Evolutionary conservation across 2,888 invertebrate genomes (phyloP), one percentile per base, ranked within the genome.

Genomic region (Apodemia mormo): DNA sequence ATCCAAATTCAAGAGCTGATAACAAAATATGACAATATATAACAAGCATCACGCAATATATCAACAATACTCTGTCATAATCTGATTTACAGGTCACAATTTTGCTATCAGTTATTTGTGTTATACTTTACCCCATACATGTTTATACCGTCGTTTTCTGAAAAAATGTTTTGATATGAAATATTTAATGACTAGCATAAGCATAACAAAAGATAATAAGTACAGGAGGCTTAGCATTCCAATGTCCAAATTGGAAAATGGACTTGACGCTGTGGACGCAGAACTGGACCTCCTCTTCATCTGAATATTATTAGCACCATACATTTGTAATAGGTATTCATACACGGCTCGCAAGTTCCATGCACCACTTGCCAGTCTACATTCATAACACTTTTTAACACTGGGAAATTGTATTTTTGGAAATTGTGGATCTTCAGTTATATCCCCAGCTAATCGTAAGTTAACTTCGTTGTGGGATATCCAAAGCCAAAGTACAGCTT

Each of bases 381-480:
- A 98, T 61, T 91, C 86, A 0, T 95, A 92, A 86, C 99, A 99
- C 71, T 94, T 92, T 5, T 86, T 80, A 2, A 85, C 81, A 81
- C 76, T 95, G 77, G 99, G 99, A 85, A 97, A 99, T 85, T 98
- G 97, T 71, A 96, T 92, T 88, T 99, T 99, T 0, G 97, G 98
- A 87, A 96, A 96, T 69, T 94, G 86, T 0, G 99, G 98, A 91
- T 99, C 99, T 88, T 99, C 99, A 1, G 98, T 97, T 4, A 89
- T 75, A 85, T 98, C 98, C 0, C 97, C 97, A 33, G 97, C 94
- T 40, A 99, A 92, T 76, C 99, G 95, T 75, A 96, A 92, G 86
- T 99, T 99, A 0, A 98, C 99, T 87, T 96, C 96, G 85, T 99
- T 99, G 84, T 99, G 99, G 0, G 97, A 97, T 79, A 94, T 94